Base-by-base conservation (phyloP, 1,140 invertebrate genomes). In the Lutraria rhynchaena region DNA sequence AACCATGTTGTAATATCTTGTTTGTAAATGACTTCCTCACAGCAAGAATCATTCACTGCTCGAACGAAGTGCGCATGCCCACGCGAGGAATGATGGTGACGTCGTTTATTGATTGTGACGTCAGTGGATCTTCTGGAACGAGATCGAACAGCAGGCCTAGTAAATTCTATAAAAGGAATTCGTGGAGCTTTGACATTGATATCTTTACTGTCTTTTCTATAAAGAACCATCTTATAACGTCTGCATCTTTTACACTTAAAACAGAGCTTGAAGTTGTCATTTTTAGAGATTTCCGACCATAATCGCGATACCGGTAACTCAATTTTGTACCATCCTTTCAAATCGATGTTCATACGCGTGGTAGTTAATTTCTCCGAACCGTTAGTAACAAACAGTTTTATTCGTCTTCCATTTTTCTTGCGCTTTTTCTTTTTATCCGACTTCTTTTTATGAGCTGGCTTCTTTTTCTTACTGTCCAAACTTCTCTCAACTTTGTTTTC, bases 201-300 rank as follows among this genome's bases (percentile, higher is more conserved):
- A 3, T 3, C 31, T 1, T 17, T 33, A 13, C 15, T 67, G 4
- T 33, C 31, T 35, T 41, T 61, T 31, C 63, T 67, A 22, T 67
- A 67, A 3, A 67, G 29, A 31, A 46, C 63, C 37, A 67, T 24
- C 24, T 46, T 67, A n/a, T 46, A n/a, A 19, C 44, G 44, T 31
- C 44, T 67, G 37, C 63, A 67, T 1, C 63, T 37, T 44, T 67
- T 67, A n/a, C 63, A 67, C 33, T 67, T 67, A 46, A 67, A 67
- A 24, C 63, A 67, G 0, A 67, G 24, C 17, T 49, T 67, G 49
- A 67, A 67, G 17, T 41, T 67, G 24, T 67, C 63, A 31, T 67
- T 67, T 29, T n/a, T 41, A 31, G 24, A 49, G 9, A 67, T 67
- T 22, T 46, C 44, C 41, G 44, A 37, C 15, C 41, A 41, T 29